Percentiles rank a stretch among this genome's conserved stretches.
Conservation (phyloP, 2,888 invertebrate genomes). For the Resseliella maxima region DNA sequence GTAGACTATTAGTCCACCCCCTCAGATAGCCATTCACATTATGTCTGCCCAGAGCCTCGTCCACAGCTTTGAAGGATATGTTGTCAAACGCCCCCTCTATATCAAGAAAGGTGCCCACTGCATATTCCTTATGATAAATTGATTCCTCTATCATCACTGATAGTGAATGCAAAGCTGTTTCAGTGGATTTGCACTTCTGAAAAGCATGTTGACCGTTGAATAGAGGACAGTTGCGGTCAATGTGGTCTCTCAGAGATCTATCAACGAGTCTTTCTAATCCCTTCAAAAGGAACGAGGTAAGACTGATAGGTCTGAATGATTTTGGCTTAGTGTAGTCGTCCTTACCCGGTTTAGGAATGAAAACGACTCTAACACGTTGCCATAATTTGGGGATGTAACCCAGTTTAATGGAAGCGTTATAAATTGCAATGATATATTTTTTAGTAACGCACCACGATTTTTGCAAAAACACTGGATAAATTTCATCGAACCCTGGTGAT, state of each 20-base stretch:
- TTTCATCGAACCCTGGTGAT: neutral
- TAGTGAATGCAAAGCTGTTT: conserved; percentile 39
- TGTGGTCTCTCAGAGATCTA: conserved; percentile 58
- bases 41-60: neutral
- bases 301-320: conserved; percentile 59
- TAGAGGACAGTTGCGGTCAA: conserved; percentile 52
- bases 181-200: conserved; percentile 58
- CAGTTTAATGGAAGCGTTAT: conserved; percentile 13
- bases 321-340: conserved; percentile 58
- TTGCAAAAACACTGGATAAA: neutral
- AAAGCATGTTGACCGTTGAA: conserved; percentile 60
- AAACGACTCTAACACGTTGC: conserved; percentile 57
- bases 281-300: conserved; percentile 60
- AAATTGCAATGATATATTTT: neutral
- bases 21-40: neutral
- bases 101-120: neutral
- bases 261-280: conserved; percentile 60
- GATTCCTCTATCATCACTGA: neutral
- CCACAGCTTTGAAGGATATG: neutral
- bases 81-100: conserved; percentile 29
- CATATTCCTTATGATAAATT: neutral
- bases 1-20: neutral
- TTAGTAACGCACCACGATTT: neutral
- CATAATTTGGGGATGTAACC: conserved; percentile 55
- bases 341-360: conserved; percentile 59